A percentile compares a stretch with the other conserved stretches of the same genome.
phyloP scores from a whole-genome alignment of 2,888 invertebrate species.

The Drosophila villosipedis region DNA sequence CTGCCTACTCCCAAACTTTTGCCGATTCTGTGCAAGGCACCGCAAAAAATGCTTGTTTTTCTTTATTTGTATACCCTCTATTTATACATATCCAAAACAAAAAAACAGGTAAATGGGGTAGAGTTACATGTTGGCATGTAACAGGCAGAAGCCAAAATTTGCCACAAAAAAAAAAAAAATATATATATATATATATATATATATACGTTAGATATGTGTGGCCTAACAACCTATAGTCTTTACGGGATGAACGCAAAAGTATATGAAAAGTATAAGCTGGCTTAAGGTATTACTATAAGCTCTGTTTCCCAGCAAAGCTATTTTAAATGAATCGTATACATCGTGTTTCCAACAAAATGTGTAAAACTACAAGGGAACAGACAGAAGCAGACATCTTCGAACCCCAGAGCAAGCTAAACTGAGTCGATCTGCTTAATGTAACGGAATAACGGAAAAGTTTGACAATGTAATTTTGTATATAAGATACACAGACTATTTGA shows the following conservation, averaged over 20 bases:
- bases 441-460: neutral
- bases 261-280: neutral
- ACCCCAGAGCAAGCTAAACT: neutral
- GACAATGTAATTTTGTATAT: neutral
- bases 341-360: neutral
- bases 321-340: neutral
- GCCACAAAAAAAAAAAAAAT: neutral
- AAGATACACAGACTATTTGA: neutral
- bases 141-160: conserved; percentile 1
- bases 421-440: neutral
- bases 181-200: neutral
- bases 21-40: conserved; percentile 53
- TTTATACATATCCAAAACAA: conserved; percentile 2
- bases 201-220: neutral
- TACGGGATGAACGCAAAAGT: neutral
- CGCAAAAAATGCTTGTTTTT: conserved; percentile 33
- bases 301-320: neutral
- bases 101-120: conserved; percentile 10
- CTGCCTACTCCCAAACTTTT: conserved; percentile 8
- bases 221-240: neutral
- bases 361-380: neutral
- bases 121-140: conserved; percentile 2
- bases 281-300: neutral
- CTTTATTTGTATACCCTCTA: conserved; percentile 20
- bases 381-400: neutral